phyloP scores from a whole-genome alignment of 2,888 invertebrate genomes.

The Cartodere bifasciata region DNA sequence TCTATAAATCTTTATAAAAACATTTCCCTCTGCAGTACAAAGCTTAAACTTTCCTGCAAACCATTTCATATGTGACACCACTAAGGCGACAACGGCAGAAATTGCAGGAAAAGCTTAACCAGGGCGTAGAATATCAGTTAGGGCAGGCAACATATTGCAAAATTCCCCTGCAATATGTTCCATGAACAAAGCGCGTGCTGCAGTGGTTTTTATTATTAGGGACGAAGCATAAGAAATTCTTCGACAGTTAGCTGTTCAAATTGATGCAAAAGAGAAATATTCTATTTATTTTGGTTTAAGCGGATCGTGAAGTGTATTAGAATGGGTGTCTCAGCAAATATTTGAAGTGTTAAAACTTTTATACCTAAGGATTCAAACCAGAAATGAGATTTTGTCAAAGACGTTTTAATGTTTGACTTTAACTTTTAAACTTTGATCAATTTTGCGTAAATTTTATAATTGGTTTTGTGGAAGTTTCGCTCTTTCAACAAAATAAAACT shows the following conservation, averaged over 20 bases:
- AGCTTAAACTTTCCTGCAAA: too few relatives aligned
- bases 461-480: constrained; percentile 18
- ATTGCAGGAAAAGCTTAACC: too few relatives aligned
- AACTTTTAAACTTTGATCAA: constrained; percentile 23
- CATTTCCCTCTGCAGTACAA: too few relatives aligned
- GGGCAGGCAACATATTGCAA: constrained; percentile 24
- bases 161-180: constrained; percentile 22
- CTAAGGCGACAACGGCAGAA: constrained; percentile 7
- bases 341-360: constrained; percentile 21
- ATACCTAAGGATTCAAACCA: too few relatives aligned
- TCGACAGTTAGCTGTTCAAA: too few relatives aligned
- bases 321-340: constrained; percentile 21
- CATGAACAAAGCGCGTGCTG: constrained; percentile 30
- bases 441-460: constrained; percentile 22
- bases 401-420: constrained; percentile 3
- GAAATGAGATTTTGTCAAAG: constrained; percentile 24
- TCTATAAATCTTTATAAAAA: constrained; percentile 19
- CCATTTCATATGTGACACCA: constrained; percentile 13
- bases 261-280: too few relatives aligned
- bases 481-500: too few relatives aligned
- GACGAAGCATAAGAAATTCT: too few relatives aligned
- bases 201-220: constrained; percentile 29
- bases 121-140: constrained; percentile 14
- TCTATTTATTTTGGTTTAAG: too few relatives aligned
- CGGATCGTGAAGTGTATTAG: too few relatives aligned